Conservation (phyloP, 2,797 vertebrate species). For the Acridotheres tristis region DNA sequence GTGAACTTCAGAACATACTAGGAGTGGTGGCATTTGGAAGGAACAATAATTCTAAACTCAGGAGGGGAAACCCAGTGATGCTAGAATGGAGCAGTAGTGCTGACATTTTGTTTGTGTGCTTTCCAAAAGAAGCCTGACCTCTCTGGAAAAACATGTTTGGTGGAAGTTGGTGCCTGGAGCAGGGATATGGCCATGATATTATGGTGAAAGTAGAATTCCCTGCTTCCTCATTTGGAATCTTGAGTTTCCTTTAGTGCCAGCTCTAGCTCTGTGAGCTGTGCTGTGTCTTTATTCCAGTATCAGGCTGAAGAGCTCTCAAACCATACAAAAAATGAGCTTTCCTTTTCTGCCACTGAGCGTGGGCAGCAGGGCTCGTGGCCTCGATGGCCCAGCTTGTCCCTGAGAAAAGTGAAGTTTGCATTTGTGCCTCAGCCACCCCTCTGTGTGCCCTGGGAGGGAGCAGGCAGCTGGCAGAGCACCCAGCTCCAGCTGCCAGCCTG, state of each 20-base stretch:
- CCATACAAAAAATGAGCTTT: not conserved
- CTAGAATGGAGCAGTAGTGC: not conserved
- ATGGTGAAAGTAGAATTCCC: not conserved
- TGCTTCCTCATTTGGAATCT: not conserved
- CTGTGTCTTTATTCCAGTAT: not conserved
- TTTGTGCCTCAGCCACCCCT: not conserved
- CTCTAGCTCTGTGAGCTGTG: not conserved
- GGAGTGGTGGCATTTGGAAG: not conserved
- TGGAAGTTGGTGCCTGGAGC: not conserved
- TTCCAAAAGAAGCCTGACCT: not conserved
- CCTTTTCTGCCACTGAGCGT: not conserved
- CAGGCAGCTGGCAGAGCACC: not conserved
- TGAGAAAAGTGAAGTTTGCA: not conserved
- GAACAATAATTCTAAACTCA: not conserved
- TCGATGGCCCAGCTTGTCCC: not conserved
- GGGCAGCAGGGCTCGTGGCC: not conserved
- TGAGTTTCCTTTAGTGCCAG: not conserved
- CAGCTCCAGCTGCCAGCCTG: not conserved
- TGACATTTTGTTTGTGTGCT: not conserved
- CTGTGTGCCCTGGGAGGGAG: not conserved
- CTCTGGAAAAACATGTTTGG: rapidly evolving
- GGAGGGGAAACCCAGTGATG: not conserved
- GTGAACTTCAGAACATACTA: not conserved
- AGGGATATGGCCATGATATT: not conserved
- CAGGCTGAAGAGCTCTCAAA: not conserved